These are phyloP conservation scores for Ferdinandea cuprea DNA, from an alignment of 2,888 invertebrate genomes.

Conservation along the genomic window DNA sequence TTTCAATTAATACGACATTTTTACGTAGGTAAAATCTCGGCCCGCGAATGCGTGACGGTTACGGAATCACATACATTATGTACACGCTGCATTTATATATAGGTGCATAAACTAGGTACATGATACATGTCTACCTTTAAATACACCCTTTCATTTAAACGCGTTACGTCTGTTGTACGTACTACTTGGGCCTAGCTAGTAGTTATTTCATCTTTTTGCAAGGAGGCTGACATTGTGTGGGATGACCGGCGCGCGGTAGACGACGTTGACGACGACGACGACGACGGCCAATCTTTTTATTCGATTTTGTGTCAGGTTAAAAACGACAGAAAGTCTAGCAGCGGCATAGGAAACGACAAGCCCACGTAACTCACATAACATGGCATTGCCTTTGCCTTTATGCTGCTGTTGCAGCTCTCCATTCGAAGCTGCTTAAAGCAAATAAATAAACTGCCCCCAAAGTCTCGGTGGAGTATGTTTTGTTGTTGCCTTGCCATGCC, in stretches of 20 bases:
- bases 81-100: neutral
- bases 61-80: conserved; percentile 13
- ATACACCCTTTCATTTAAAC: conserved; percentile 59
- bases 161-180: conserved; percentile 29
- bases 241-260: conserved; percentile 60
- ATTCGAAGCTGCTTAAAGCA: conserved; percentile 49
- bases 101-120: neutral
- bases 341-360: conserved; percentile 61
- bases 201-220: conserved; percentile 64
- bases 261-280: too few species aligned
- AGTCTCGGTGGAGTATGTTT: conserved; percentile 35
- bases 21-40: conserved; percentile 51
- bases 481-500: too few species aligned
- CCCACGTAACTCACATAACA: conserved; percentile 68
- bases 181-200: conserved; percentile 32
- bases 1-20: conserved; percentile 32
- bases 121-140: conserved; percentile 31
- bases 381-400: conserved; percentile 44
- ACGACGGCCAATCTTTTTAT: conserved; percentile 43
- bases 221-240: conserved; percentile 64
- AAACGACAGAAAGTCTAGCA: conserved; percentile 72
- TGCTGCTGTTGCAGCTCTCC: conserved; percentile 34
- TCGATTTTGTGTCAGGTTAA: conserved; percentile 56
- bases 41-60: conserved; percentile 48
- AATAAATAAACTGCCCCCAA: conserved; percentile 69